Conservation (phyloP, 2,888 invertebrate genomes). For the Epicampocera succincta region DNA sequence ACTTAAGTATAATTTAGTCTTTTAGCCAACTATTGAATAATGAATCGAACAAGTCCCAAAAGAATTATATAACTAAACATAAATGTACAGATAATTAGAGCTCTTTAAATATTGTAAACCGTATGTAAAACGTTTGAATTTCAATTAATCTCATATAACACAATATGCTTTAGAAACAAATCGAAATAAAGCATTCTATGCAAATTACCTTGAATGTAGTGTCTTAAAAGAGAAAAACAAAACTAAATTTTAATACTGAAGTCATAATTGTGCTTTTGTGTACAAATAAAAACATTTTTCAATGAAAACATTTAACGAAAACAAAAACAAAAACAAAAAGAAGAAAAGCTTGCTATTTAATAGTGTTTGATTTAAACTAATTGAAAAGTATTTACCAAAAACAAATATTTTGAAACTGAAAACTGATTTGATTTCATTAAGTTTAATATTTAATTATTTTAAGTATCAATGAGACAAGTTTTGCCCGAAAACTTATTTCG, state of each 20-base stretch:
- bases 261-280: slow-evolving; percentile 63
- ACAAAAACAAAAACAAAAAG: slow-evolving; percentile 21
- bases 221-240: slow-evolving; percentile 60
- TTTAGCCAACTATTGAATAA: slow-evolving; percentile 35
- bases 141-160: slow-evolving; percentile 26
- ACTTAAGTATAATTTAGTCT: slow-evolving; percentile 29
- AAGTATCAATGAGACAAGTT: too few relatives aligned
- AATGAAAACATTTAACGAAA: slow-evolving; percentile 28
- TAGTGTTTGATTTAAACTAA: slow-evolving; percentile 55
- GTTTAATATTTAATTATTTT: not conserved
- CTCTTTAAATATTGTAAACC: slow-evolving; percentile 56
- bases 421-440: too few relatives aligned
- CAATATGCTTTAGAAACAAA: slow-evolving; percentile 60
- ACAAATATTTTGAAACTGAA: not conserved
- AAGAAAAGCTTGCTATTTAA: slow-evolving; percentile 65
- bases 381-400: slow-evolving; percentile 47
- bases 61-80: slow-evolving; percentile 16
- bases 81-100: too few relatives aligned
- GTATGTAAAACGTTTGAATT: slow-evolving; percentile 38
- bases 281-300: slow-evolving; percentile 52
- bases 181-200: slow-evolving; percentile 62
- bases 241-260: slow-evolving; percentile 31
- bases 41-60: slow-evolving; percentile 52
- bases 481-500: too few relatives aligned
- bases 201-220: slow-evolving; percentile 70